Evolutionary conservation across 2,113 vertebrate genomes (phyloP).

Genomic region (Cephalophus harveyi): DNA sequence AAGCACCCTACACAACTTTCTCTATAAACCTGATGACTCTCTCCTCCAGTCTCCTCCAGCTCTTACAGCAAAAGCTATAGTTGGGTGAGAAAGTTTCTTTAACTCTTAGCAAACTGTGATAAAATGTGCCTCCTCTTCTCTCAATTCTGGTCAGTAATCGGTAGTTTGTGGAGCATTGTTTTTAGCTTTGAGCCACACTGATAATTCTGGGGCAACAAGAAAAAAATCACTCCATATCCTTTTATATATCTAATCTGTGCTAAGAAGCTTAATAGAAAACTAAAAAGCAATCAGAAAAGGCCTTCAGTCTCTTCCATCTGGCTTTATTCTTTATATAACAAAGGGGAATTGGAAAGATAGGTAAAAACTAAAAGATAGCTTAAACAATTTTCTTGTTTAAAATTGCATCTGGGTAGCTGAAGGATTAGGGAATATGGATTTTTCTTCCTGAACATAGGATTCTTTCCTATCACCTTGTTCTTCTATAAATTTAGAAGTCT

Average conservation of each 20-base stretch:
- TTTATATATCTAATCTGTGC: conserved; percentile 50
- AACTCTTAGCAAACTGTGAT: background rate
- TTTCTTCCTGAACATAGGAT: background rate
- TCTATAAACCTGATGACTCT: background rate
- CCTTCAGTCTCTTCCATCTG: background rate
- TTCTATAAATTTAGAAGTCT: background rate
- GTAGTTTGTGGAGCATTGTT: background rate
- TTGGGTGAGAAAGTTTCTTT: background rate
- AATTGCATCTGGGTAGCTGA: background rate
- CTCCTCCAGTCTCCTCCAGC: rapidly evolving
- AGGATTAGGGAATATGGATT: background rate
- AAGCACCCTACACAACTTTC: rapidly evolving
- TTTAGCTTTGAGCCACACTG: background rate
- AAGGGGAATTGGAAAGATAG: background rate
- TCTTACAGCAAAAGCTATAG: background rate
- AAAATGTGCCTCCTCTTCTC: background rate
- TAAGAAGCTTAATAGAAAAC: conserved; percentile 58
- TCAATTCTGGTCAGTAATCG: background rate
- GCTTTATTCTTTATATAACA: conserved; percentile 54
- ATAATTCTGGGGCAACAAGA: background rate
- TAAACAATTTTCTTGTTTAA: background rate
- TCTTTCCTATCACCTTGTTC: background rate
- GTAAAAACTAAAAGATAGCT: background rate
- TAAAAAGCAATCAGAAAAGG: conserved; percentile 64
- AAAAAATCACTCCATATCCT: background rate